A percentile compares a stretch with the other conserved stretches of the same genome.
Evolutionary conservation across 2,113 vertebrate genomes (phyloP).

Genomic region (Hippocampus zosterae): DNA sequence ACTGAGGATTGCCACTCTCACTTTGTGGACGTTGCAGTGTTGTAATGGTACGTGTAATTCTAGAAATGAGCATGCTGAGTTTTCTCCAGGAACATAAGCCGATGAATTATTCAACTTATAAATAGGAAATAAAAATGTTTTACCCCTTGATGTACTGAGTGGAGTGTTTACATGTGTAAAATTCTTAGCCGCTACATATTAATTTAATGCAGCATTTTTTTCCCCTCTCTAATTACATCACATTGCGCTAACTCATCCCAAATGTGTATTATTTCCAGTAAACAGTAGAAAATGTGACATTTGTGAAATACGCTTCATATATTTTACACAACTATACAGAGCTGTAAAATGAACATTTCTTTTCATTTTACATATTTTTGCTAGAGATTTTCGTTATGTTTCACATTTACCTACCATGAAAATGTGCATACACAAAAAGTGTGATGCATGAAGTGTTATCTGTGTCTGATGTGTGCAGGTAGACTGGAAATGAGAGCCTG

Average conservation of each 20-base stretch:
- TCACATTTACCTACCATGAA: conserved; percentile 8
- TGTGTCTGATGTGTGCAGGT: conserved; percentile 18
- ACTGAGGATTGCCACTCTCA: conserved; percentile 7
- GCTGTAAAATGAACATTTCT: neutral
- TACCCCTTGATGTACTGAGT: conserved; percentile 6
- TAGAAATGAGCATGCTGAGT: conserved; percentile 6
- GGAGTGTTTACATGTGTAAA: conserved; percentile 13
- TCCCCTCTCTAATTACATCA: conserved; percentile 15
- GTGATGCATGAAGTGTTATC: conserved; percentile 4
- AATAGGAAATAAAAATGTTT: conserved; percentile 2
- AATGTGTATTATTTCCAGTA: neutral
- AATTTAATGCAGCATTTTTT: conserved; percentile 18
- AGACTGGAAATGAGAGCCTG: conserved; percentile 53
- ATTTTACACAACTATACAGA: conserved; percentile 8
- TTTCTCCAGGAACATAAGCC: conserved; percentile 13
- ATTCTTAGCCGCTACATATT: conserved; percentile 11
- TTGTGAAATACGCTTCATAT: neutral
- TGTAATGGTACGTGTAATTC: conserved; percentile 15
- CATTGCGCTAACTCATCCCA: neutral
- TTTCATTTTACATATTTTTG: conserved; percentile 11
- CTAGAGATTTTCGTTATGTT: neutral
- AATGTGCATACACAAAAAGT: neutral
- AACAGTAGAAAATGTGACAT: neutral
- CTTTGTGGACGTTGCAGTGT: conserved; percentile 1
- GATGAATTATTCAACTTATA: conserved; percentile 13